A percentile compares a stretch with the other conserved stretches of the same genome.
These are phyloP conservation scores for Enteromius viviparus DNA, from an alignment of 2,797 vertebrate genomes.

Conservation along the genomic window DNA sequence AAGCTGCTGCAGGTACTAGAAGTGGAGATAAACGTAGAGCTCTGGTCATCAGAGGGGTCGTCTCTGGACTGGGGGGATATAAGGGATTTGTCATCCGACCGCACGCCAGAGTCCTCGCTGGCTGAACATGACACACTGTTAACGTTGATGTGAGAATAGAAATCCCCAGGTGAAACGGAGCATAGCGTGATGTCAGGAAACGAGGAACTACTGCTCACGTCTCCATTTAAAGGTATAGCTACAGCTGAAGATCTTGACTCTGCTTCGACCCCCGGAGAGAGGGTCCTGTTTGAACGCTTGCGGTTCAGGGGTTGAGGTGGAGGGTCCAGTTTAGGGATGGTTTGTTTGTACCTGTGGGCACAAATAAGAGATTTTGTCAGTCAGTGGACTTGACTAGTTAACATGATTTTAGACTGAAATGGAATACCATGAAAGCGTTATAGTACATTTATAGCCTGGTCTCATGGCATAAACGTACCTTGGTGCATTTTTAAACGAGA, in stretches of 20 bases:
- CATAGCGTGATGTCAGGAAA: constrained; percentile 77
- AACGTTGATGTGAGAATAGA: constrained; percentile 73
- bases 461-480: too few relatives aligned
- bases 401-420: too few relatives aligned
- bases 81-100: constrained; percentile 75
- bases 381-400: neutral
- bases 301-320: constrained; percentile 79
- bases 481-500: too few relatives aligned
- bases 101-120: constrained; percentile 79
- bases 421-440: too few relatives aligned
- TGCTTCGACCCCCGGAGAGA: constrained; percentile 76
- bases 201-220: constrained; percentile 69
- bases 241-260: neutral
- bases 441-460: too few relatives aligned
- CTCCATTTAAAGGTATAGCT: constrained; percentile 25
- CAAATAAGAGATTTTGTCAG: neutral
- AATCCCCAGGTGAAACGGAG: constrained; percentile 76
- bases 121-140: constrained; percentile 76
- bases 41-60: constrained; percentile 71
- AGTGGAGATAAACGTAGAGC: constrained; percentile 68
- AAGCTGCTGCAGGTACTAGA: constrained; percentile 74
- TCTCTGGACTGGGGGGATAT: constrained; percentile 68
- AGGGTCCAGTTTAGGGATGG: constrained; percentile 84
- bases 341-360: constrained; percentile 73
- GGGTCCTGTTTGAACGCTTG: constrained; percentile 81